Evolutionary conservation across 2,797 vertebrate species (phyloP).

Genomic region (Tympanoctomys barrerae): DNA sequence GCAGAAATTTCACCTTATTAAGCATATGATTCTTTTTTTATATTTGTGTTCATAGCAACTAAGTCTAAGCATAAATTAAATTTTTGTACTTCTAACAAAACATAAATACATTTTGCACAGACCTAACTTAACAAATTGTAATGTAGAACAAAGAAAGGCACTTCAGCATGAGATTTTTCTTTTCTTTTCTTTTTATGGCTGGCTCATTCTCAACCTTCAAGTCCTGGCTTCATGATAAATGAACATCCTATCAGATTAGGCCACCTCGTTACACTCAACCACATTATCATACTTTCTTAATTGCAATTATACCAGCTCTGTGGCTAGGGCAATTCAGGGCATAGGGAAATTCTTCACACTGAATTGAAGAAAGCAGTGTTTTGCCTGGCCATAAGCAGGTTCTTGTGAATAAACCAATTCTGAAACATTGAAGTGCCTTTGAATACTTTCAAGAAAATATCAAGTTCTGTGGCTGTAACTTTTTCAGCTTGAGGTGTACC

Average conservation of each 20-base stretch:
- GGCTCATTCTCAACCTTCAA: background rate
- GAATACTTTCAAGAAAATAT: background rate
- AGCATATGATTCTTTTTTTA: constrained; percentile 68
- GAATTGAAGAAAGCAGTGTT: background rate
- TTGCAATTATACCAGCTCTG: background rate
- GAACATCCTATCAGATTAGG: background rate
- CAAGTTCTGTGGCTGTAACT: background rate
- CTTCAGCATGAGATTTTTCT: no score
- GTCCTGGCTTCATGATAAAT: background rate
- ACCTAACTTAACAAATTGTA: background rate
- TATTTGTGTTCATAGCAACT: background rate
- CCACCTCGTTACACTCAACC: background rate
- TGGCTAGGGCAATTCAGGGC: background rate
- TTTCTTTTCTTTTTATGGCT: background rate
- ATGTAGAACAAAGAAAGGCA: background rate
- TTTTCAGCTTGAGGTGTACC: no score
- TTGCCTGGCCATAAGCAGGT: background rate
- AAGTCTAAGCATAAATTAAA: constrained; percentile 56
- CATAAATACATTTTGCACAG: background rate
- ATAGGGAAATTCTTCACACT: background rate
- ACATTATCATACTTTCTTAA: background rate
- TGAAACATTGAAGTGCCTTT: background rate
- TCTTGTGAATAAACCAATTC: background rate
- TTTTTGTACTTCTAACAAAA: constrained; percentile 49
- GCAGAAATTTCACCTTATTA: constrained; percentile 81